Percentiles rank a stretch among this genome's conserved stretches.
These are phyloP conservation scores for Brachymystax lenok DNA, from an alignment of 2,797 vertebrate species.

Conservation along the genomic window DNA sequence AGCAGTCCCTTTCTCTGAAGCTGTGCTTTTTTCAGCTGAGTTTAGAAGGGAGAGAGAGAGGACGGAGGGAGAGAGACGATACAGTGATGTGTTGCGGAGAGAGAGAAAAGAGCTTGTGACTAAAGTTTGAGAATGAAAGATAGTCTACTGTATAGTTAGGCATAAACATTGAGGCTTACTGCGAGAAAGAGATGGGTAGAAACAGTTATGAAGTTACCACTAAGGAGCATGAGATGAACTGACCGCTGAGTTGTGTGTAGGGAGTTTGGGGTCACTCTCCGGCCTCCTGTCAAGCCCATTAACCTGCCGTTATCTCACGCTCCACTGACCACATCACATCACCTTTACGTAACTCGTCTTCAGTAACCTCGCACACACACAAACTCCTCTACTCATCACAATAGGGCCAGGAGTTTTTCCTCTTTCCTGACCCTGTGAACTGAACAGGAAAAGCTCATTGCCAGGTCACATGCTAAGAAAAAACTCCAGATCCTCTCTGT, in stretches of 20 bases:
- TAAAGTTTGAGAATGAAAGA: background rate
- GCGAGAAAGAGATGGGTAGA: background rate
- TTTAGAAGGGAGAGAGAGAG: conserved; percentile 13
- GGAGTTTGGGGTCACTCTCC: background rate
- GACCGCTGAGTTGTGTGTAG: conserved; percentile 2
- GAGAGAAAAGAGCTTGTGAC: background rate
- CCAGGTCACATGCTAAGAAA: background rate
- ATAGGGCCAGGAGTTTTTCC: background rate
- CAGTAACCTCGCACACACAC: conserved; percentile 9
- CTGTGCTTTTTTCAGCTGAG: conserved; percentile 44
- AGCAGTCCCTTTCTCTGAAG: conserved; percentile 15
- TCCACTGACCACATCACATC: background rate
- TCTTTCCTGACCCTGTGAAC: background rate
- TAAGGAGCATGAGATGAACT: background rate
- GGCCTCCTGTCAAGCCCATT: conserved; percentile 1
- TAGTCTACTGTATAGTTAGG: background rate
- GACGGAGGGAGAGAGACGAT: background rate
- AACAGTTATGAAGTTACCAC: background rate
- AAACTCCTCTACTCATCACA: background rate
- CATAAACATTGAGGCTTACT: background rate
- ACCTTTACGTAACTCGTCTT: background rate
- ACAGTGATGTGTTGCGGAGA: background rate
- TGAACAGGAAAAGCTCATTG: background rate
- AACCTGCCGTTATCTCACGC: background rate
- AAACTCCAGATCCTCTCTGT: conserved; percentile 5